Base-by-base conservation (phyloP, 2,888 invertebrate genomes). In the Nowickia ferox region DNA sequence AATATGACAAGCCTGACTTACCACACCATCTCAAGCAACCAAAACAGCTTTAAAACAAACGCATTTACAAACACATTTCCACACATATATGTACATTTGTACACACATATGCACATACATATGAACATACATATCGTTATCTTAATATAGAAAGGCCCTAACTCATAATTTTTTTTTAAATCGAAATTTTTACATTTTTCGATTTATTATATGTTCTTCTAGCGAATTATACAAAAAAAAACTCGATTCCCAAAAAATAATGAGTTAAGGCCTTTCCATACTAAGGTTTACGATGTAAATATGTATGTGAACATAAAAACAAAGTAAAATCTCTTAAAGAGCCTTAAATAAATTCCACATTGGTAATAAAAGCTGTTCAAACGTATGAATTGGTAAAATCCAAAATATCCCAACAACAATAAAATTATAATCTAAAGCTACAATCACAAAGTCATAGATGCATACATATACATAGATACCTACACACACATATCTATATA, bases 1-100 rank as follows among this genome's bases (percentile, higher is more conserved):
- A 77, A 74, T 69, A 78, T 85, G 78, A 85, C 72, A 85, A 74
- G 85, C 85, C 85, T 78, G 82, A 81, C 77, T 85, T 82, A 55
- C 61, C 30, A 81, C 42, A 30, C 30, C 30, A 30, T 22, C 74
- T 42, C 44, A 66, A 48, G n/a, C n/a, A 9, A 65, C 44, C 72
- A 61, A 68, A 74, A 57, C 53, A 72, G 84, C 78, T 84, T 78
- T 40, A 68, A 69, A 69, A 61, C 6, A 63, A 71, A 76, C 82
- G 38, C 57, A 75, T 71, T 57, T 38, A 65, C 22, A 71, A 17
- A 48, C 5, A 48, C 40, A 9, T 13, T 2, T 40, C 2, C 15
- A 22, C 13, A 68, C 38, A 11, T 9, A 11, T n/a, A 48, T 15
- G 57, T 15, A 48, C 17, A 2, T 13, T 8, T 40, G 6, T 22